Evolutionary conservation across 1,140 invertebrate species (phyloP).

Genomic region (Apocrypta bakeri): DNA sequence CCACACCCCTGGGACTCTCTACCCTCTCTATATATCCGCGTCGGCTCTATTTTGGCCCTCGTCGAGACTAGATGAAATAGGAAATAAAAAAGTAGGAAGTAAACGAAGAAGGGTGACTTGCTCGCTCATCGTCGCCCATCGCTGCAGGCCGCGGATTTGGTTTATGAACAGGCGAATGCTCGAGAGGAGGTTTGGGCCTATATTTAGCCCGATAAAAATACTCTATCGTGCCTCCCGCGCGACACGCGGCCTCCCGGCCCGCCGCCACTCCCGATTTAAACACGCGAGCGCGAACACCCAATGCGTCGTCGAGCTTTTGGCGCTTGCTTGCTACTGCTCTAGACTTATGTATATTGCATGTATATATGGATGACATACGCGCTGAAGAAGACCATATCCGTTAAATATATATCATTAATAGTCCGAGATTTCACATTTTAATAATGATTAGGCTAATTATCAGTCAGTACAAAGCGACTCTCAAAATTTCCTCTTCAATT

Average conservation of each 20-base stretch:
- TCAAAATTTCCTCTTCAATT: too few species aligned
- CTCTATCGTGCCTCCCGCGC: slow-evolving; percentile 70
- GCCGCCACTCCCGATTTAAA: slow-evolving; percentile 71
- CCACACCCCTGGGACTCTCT: too few species aligned
- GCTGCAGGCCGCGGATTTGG: slow-evolving; percentile 52
- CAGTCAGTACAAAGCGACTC: too few species aligned
- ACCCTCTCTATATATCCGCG: too few species aligned
- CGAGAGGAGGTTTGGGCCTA: slow-evolving; percentile 67
- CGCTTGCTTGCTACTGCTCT: slow-evolving; percentile 28
- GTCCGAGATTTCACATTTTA: too few species aligned
- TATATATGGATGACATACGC: too few species aligned
- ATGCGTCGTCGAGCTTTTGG: slow-evolving; percentile 40
- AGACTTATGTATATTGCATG: too few species aligned
- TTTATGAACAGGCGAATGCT: slow-evolving; percentile 42
- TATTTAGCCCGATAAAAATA: slow-evolving; percentile 74
- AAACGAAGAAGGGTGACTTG: slow-evolving; percentile 19
- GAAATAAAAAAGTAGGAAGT: background rate
- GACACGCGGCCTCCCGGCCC: slow-evolving; percentile 65
- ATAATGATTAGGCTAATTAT: too few species aligned
- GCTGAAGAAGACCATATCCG: too few species aligned
- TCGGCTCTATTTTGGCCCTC: too few species aligned
- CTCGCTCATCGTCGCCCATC: slow-evolving; percentile 51
- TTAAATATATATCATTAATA: too few species aligned
- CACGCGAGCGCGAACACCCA: slow-evolving; percentile 44
- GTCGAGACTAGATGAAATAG: background rate